Evolutionary conservation across 2,888 invertebrate genomes (phyloP), one percentile per base, ranked within the genome.

Genomic region (Oscheius myriophilus): DNA sequence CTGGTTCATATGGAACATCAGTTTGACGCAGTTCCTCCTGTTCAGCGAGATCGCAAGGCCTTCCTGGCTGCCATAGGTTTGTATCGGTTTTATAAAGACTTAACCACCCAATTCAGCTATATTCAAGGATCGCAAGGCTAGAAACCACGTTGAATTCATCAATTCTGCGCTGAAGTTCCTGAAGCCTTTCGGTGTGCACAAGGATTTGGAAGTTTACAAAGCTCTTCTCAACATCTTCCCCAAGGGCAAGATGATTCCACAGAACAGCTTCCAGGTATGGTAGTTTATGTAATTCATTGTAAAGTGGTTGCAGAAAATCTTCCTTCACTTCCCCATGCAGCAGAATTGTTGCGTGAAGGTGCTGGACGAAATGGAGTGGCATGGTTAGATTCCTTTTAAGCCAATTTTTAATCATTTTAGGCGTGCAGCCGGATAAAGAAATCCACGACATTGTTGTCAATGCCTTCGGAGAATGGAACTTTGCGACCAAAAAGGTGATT

Each of bases 131-230:
- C 90, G 90, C 51, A 91, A 92, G 79, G 90, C 93, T 72, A 90
- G 93, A 70, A 95, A 94, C 52, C 94, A 95, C 87, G 93, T 95
- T 0, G 95, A 96, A 84, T 99, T 98, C 88, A 94, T 98, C 80
- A 92, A 93, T 86, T 91, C 93, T 0, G 95, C 96, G 0, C 87
- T 97, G 72, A 91, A 91, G 66, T 91, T 92, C 84, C 93, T 98
- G 93, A 91, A 93, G 77, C 92, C 92, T 67, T 96, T 93, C 88
- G 93, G 93, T 0, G 94, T 96, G 0, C 91, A 94, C 65, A 92
- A 92, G 86, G 96, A 89, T 75, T 65, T 89, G 42, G 86, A 87
- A 2, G 83, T 85, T 2, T 89, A 89, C 78, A 89, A 88, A 70
- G 73, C 80, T 3, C 67, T 87, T 25, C 62, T 86, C 9, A 79